Percentiles rank a stretch among this genome's conserved stretches.
phyloP scores from a whole-genome alignment of 2,888 invertebrate genomes.

The Hypselothyrea guttata region DNA sequence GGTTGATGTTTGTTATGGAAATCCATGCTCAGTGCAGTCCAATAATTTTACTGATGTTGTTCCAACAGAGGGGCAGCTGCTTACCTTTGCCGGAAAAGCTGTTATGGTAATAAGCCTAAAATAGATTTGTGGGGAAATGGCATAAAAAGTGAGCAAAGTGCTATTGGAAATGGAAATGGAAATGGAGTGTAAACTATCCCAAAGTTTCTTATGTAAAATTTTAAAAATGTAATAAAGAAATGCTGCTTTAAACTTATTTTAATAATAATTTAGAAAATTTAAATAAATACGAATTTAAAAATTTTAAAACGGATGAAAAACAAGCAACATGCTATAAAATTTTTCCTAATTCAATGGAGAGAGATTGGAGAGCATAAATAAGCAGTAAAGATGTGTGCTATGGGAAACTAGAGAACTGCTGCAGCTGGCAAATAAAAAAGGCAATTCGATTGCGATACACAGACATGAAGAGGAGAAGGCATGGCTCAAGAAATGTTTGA shows the following conservation, averaged over 20 bases:
- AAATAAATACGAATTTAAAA: too few relatives aligned
- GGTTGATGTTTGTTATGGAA: constrained; percentile 65
- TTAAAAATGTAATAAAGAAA: too few relatives aligned
- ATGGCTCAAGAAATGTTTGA: constrained; percentile 19
- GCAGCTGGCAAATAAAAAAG: constrained; percentile 39
- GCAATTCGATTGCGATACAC: constrained; percentile 40
- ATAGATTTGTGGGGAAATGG: constrained; percentile 29
- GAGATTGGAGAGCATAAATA: constrained; percentile 26
- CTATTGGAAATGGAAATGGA: constrained; percentile 6
- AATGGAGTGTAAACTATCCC: too few relatives aligned
- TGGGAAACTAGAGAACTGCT: constrained; percentile 32
- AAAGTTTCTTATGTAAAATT: too few relatives aligned
- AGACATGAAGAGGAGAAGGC: too few relatives aligned
- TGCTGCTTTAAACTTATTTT: too few relatives aligned
- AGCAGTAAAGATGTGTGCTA: not conserved
- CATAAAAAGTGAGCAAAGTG: constrained; percentile 4
- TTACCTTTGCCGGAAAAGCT: not conserved
- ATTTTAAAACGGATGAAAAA: too few relatives aligned
- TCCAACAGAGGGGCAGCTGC: constrained; percentile 13
- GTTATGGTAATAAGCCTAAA: constrained; percentile 56
- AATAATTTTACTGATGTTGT: constrained; percentile 43
- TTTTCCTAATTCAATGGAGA: too few relatives aligned
- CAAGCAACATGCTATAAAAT: too few relatives aligned
- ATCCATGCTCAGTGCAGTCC: constrained; percentile 35
- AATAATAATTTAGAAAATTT: too few relatives aligned